Percentiles rank a stretch among this genome's conserved stretches.
Evolutionary conservation across 53 echinoderm and acorn worm genomes (phyloP).

Genomic region (Stichopus horrens): DNA sequence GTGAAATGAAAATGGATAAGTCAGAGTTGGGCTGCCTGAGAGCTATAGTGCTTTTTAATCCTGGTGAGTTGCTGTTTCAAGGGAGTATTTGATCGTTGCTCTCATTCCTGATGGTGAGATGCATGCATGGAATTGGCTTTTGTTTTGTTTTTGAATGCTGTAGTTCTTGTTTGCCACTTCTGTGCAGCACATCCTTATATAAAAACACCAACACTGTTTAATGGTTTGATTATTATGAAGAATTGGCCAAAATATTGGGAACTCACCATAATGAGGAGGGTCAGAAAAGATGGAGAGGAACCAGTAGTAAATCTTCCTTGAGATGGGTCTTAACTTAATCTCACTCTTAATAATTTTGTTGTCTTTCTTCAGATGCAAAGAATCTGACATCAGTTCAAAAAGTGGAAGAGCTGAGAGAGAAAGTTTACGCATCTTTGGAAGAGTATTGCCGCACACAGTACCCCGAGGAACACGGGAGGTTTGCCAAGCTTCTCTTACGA

Average conservation of each 20-base stretch:
- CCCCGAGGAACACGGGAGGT: constrained; percentile 87
- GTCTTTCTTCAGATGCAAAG: constrained; percentile 82
- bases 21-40: constrained; percentile 96
- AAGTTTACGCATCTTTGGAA: constrained; percentile 97
- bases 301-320: too few species aligned
- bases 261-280: too few species aligned
- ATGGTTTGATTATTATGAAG: too few species aligned
- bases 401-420: constrained; percentile 96
- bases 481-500: constrained; percentile 90
- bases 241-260: too few species aligned
- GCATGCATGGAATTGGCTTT: too few species aligned
- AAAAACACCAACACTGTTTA: too few species aligned
- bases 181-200: too few species aligned
- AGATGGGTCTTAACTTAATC: background rate
- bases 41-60: constrained; percentile 99
- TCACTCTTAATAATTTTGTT: background rate
- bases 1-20: constrained; percentile 99
- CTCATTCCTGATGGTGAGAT: too few species aligned
- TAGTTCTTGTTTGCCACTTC: too few species aligned
- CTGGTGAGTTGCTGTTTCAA: constrained; percentile 59
- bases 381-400: constrained; percentile 97
- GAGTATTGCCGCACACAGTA: constrained; percentile 95
- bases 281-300: too few species aligned
- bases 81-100: too few species aligned
- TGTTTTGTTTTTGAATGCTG: too few species aligned